These are phyloP conservation scores for Montipora foliosa DNA, from an alignment of 64 coral and sea anemone genomes.

Conservation along the genomic window DNA sequence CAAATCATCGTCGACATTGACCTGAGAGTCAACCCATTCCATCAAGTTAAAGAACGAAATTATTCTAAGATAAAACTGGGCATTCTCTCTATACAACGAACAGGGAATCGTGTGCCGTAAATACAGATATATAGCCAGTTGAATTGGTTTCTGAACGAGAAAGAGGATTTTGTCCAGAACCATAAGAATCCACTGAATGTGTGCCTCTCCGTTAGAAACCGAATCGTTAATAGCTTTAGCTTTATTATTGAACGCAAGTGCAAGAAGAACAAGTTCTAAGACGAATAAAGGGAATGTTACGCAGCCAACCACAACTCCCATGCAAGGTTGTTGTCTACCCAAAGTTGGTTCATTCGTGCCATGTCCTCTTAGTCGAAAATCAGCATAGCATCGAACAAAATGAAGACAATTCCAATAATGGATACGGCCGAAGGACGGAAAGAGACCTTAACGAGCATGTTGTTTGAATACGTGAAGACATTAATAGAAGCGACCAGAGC, in stretches of 20 bases:
- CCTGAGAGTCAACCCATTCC: conserved; percentile 61
- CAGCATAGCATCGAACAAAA: conserved; percentile 32
- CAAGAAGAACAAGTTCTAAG: conserved; percentile 59
- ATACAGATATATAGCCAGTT: conserved; percentile 31
- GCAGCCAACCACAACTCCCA: conserved; percentile 50
- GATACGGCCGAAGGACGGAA: conserved; percentile 11
- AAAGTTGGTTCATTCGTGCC: neutral
- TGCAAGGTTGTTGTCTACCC: conserved; percentile 64
- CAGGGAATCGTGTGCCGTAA: conserved; percentile 9
- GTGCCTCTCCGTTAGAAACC: neutral
- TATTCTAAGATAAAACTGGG: conserved; percentile 71
- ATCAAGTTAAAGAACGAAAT: conserved; percentile 76
- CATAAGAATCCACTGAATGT: neutral
- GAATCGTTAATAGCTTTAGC: too few species aligned
- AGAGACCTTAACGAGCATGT: conserved; percentile 26
- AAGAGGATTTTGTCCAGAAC: conserved; percentile 21
- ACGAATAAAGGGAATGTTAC: conserved; percentile 67
- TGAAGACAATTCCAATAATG: conserved; percentile 57
- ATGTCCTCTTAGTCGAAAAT: conserved; percentile 17
- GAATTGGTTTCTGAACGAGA: conserved; percentile 57
- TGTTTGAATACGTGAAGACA: conserved; percentile 39
- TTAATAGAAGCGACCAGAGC: conserved; percentile 54
- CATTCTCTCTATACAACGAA: conserved; percentile 17
- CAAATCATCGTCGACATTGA: conserved; percentile 52
- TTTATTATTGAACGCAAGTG: neutral